Conservation (phyloP, 2,797 vertebrate genomes). For the Acanthopagrus latus region DNA sequence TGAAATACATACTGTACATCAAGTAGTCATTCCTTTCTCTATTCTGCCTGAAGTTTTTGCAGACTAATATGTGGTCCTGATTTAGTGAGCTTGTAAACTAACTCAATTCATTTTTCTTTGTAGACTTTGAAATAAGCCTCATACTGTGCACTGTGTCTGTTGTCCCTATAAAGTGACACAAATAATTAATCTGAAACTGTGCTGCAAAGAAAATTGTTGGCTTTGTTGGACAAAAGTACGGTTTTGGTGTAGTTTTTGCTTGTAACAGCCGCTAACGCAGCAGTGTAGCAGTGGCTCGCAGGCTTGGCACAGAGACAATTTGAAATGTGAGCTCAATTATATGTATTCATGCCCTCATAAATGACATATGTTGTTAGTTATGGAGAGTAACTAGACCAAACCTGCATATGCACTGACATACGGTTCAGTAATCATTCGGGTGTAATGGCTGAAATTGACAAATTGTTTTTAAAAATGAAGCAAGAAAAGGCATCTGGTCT, state of each 20-base stretch:
- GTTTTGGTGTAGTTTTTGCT: conserved; percentile 58
- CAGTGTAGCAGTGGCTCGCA: conserved; percentile 44
- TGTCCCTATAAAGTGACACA: conserved; percentile 58
- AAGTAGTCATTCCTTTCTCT: background rate
- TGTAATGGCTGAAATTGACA: conserved; percentile 49
- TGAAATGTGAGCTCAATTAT: conserved; percentile 70
- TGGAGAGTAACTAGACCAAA: conserved; percentile 41
- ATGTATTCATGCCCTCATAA: conserved; percentile 64
- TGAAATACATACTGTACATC: conserved; percentile 7
- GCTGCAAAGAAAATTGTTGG: conserved; percentile 48
- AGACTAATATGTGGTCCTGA: conserved; percentile 21
- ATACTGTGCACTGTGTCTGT: conserved; percentile 56
- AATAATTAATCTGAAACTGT: conserved; percentile 62
- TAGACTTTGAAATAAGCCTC: conserved; percentile 55
- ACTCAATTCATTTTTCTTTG: conserved; percentile 44
- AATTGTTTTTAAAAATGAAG: conserved; percentile 39
- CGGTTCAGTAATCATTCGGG: conserved; percentile 45
- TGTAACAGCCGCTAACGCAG: conserved; percentile 57
- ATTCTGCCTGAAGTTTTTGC: no score
- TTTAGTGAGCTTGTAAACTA: conserved; percentile 50
- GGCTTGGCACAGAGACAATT: conserved; percentile 63
- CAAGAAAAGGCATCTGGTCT: background rate
- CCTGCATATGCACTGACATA: conserved; percentile 46
- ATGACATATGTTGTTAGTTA: conserved; percentile 71
- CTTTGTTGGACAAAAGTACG: conserved; percentile 46